A percentile compares a stretch with the other conserved stretches of the same genome.
Conservation (phyloP, 2,797 vertebrate species). For the Apogon talboti region DNA sequence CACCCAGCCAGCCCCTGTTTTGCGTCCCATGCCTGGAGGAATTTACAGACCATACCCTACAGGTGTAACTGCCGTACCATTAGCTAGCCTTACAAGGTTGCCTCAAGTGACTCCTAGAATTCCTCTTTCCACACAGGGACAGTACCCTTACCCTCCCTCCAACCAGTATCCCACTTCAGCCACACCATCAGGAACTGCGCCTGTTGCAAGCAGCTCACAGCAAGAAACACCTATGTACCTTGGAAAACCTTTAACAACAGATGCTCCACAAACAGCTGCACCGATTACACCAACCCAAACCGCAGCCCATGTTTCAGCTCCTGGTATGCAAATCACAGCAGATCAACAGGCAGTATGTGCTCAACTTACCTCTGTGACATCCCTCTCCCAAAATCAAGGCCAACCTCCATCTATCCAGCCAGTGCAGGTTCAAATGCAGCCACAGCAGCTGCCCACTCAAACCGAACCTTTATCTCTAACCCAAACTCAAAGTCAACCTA, state of each 20-base stretch:
- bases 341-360: slow-evolving; percentile 68
- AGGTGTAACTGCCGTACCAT: slow-evolving; percentile 90
- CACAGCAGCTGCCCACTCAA: slow-evolving; percentile 75
- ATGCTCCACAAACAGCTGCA: slow-evolving; percentile 68
- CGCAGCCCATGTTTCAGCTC: slow-evolving; percentile 54
- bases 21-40: slow-evolving; percentile 90
- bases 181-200: slow-evolving; percentile 70
- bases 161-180: slow-evolving; percentile 81
- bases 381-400: slow-evolving; percentile 68
- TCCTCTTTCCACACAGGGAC: slow-evolving; percentile 86
- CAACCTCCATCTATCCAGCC: slow-evolving; percentile 64
- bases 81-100: slow-evolving; percentile 92
- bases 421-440: slow-evolving; percentile 70
- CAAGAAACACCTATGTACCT: slow-evolving; percentile 92
- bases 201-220: slow-evolving; percentile 70
- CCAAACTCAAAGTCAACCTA: slow-evolving; percentile 68
- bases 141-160: slow-evolving; percentile 89
- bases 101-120: slow-evolving; percentile 90
- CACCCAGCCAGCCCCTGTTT: slow-evolving; percentile 93
- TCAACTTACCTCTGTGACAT: slow-evolving; percentile 63
- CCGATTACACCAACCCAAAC: slow-evolving; percentile 64
- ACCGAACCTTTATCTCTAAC: slow-evolving; percentile 79
- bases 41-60: slow-evolving; percentile 91
- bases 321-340: slow-evolving; percentile 60
- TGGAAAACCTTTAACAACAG: slow-evolving; percentile 86